Conservation (phyloP, 2,113 vertebrate species). For the Eulacestoma nigropectus region DNA sequence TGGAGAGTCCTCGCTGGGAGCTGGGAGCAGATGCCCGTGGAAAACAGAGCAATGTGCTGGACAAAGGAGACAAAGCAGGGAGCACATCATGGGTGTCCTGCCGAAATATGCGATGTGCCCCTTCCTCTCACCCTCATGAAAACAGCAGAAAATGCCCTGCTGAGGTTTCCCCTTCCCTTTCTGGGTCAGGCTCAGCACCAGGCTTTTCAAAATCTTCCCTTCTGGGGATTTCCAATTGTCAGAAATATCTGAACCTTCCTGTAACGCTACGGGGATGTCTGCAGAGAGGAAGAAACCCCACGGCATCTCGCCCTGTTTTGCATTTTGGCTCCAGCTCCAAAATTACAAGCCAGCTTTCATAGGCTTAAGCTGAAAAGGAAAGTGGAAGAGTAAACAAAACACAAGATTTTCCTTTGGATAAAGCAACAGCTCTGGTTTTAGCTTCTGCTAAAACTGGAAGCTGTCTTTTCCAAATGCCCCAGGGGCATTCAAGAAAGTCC, state of each 20-base stretch:
- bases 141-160: constrained; percentile 32
- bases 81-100: constrained; percentile 6
- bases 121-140: background rate
- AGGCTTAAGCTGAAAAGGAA: constrained; percentile 25
- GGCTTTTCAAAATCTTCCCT: background rate
- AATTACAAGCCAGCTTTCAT: constrained; percentile 15
- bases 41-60: background rate
- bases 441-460: background rate
- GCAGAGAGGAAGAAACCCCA: constrained; percentile 31
- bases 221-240: background rate
- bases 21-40: background rate
- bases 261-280: background rate
- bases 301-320: constrained; percentile 14
- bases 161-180: constrained; percentile 18
- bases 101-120: background rate
- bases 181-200: constrained; percentile 34
- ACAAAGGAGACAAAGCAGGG: background rate
- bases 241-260: constrained; percentile 20
- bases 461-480: background rate
- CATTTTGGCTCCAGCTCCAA: constrained; percentile 23
- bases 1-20: background rate
- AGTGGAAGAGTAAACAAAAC: constrained; percentile 18
- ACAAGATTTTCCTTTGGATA: background rate
- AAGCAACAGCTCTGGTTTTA: background rate
- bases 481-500: background rate